These are phyloP conservation scores for Drosophila greeni DNA, from an alignment of 2,888 invertebrate species.

Conservation along the genomic window DNA sequence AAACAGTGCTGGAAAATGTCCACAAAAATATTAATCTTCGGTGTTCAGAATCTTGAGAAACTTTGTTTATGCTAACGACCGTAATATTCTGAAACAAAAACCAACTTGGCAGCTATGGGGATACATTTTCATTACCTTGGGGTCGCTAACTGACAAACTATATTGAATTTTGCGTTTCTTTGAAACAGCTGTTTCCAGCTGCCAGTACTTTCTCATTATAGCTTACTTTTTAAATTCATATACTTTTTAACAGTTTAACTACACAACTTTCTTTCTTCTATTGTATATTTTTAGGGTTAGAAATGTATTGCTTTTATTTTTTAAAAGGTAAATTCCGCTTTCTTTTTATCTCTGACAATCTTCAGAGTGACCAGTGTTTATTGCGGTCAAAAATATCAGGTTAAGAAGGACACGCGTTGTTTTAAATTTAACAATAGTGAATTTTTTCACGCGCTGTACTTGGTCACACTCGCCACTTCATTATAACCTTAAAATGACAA, in stretches of 20 bases:
- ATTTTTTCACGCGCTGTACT: slow-evolving; percentile 18
- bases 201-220: not conserved
- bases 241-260: not conserved
- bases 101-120: not conserved
- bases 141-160: not conserved
- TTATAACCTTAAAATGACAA: slow-evolving; percentile 73
- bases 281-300: not conserved
- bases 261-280: not conserved
- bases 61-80: not conserved
- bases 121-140: not conserved
- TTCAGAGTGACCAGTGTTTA: slow-evolving; percentile 3
- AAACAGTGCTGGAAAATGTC: slow-evolving; percentile 35
- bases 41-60: not conserved
- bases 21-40: not conserved
- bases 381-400: slow-evolving; percentile 7
- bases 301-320: not conserved
- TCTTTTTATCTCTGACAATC: not conserved
- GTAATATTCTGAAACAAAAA: not conserved
- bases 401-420: not conserved
- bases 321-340: not conserved
- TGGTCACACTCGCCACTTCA: slow-evolving; percentile 60
- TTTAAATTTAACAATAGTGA: not conserved
- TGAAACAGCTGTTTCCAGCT: not conserved
- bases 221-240: not conserved
- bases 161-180: no score